Conservation (phyloP, 2,797 vertebrate species). For the Mormyrops attenuatus region DNA sequence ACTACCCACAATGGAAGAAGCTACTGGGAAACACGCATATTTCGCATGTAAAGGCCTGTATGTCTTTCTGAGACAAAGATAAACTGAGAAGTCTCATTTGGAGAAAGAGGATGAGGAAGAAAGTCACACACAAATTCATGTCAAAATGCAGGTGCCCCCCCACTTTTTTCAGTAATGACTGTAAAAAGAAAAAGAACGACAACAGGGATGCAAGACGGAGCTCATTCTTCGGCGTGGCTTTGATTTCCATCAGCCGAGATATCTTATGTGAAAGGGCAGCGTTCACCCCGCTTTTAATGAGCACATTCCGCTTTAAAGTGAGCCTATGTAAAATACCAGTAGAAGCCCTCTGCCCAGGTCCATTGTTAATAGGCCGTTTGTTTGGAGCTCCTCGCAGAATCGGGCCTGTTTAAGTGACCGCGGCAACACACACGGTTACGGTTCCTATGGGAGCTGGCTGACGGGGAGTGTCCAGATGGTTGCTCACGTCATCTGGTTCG, state of each 20-base stretch:
- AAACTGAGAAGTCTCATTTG: not conserved
- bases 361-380: not conserved
- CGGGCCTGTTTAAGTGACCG: not conserved
- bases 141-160: not conserved
- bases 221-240: not conserved
- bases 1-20: not conserved
- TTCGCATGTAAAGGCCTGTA: not conserved
- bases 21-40: not conserved
- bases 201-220: not conserved
- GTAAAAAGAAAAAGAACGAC: not conserved
- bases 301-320: not conserved
- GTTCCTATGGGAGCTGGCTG: not conserved
- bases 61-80: not conserved
- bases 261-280: not conserved
- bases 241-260: not conserved
- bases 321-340: not conserved
- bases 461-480: slow-evolving; percentile 29
- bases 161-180: not conserved
- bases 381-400: not conserved
- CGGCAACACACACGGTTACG: not conserved
- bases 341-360: not conserved
- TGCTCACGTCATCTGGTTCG: slow-evolving; percentile 20
- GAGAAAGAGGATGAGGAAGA: slow-evolving; percentile 22
- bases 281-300: not conserved
- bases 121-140: not conserved